Evolutionary conservation across 2,888 invertebrate genomes (phyloP).

Genomic region (Tachina fera): DNA sequence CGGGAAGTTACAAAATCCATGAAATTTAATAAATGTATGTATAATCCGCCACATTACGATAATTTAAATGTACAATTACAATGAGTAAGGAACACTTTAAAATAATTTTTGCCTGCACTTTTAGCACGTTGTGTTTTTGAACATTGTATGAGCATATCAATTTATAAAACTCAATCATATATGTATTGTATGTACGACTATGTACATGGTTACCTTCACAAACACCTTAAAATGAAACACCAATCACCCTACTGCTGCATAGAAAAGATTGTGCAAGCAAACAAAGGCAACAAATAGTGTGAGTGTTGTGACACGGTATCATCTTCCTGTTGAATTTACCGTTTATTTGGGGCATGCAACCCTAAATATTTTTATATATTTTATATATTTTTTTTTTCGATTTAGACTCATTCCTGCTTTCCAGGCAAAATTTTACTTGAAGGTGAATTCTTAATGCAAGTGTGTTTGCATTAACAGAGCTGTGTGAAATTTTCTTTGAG

Average conservation of each 20-base stretch:
- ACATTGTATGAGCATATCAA: not conserved
- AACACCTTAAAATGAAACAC: conserved; percentile 9
- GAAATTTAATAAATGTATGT: too few relatives aligned
- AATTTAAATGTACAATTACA: too few relatives aligned
- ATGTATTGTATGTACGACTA: too few relatives aligned
- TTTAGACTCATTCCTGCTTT: not conserved
- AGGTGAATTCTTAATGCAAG: conserved; percentile 22
- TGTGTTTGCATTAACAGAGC: conserved; percentile 44
- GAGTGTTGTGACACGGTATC: conserved; percentile 3
- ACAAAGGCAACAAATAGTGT: not conserved
- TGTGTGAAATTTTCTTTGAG: conserved; percentile 49
- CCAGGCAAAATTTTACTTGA: conserved; percentile 10
- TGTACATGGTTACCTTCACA: too few relatives aligned
- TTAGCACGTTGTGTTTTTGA: not conserved
- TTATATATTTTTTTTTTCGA: not conserved
- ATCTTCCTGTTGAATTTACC: conserved; percentile 36
- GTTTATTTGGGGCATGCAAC: conserved; percentile 9
- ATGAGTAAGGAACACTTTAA: not conserved
- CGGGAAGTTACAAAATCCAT: too few relatives aligned
- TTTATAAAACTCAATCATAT: too few relatives aligned
- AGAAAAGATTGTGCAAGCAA: not conserved
- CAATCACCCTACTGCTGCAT: conserved; percentile 16
- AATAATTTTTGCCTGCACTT: not conserved
- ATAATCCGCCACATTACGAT: too few relatives aligned
- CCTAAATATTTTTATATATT: conserved; percentile 16